phyloP scores from a whole-genome alignment of 2,888 invertebrate species.

The Deroplatys truncata region DNA sequence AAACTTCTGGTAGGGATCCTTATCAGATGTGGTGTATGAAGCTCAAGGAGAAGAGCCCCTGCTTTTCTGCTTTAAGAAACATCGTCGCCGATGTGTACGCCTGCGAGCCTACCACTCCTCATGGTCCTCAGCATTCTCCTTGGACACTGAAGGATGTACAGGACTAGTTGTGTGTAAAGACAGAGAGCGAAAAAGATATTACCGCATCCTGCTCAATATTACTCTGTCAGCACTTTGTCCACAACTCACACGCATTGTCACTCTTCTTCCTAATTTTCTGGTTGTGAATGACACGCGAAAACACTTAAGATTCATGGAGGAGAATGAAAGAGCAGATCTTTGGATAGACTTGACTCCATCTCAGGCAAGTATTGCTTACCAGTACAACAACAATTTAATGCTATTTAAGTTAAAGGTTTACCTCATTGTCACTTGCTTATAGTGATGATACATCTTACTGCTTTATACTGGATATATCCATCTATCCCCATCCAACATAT shows the following conservation, averaged over 20 bases:
- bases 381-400: neutral
- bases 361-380: slow-evolving; percentile 48
- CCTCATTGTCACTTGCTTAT: neutral
- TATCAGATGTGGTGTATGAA: slow-evolving; percentile 57
- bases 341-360: slow-evolving; percentile 72
- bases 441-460: neutral
- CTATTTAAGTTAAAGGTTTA: neutral
- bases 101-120: slow-evolving; percentile 59
- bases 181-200: slow-evolving; percentile 65
- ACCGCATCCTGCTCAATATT: slow-evolving; percentile 66
- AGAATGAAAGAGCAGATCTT: slow-evolving; percentile 77
- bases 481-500: too few species aligned
- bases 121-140: slow-evolving; percentile 60
- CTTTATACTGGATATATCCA: too few species aligned
- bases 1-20: slow-evolving; percentile 51
- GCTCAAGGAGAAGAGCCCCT: slow-evolving; percentile 60
- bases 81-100: slow-evolving; percentile 50
- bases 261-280: slow-evolving; percentile 73
- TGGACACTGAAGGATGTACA: slow-evolving; percentile 69
- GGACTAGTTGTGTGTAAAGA: slow-evolving; percentile 65
- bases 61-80: slow-evolving; percentile 60
- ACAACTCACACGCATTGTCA: slow-evolving; percentile 72
- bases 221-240: slow-evolving; percentile 68
- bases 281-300: slow-evolving; percentile 67
- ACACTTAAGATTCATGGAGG: slow-evolving; percentile 71